These are phyloP conservation scores for Ophion ellenae DNA, from an alignment of 2,888 invertebrate species.

Conservation along the genomic window DNA sequence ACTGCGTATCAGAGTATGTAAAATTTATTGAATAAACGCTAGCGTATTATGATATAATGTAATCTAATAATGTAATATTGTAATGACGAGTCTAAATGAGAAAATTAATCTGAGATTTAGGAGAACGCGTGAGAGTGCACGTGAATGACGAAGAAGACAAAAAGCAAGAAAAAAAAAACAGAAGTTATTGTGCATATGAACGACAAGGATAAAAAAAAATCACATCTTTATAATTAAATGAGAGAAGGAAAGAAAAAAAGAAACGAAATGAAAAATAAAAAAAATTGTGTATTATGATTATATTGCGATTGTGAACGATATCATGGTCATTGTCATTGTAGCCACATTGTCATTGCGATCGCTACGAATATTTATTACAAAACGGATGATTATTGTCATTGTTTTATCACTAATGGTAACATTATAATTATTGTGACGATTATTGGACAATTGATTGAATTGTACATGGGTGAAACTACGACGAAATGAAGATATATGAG, in stretches of 20 bases:
- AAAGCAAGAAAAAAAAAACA: constrained; percentile 69
- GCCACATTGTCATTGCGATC: constrained; percentile 75
- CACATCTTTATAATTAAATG: constrained; percentile 78
- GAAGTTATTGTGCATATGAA: constrained; percentile 82
- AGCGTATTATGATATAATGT: constrained; percentile 84
- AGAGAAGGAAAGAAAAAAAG: constrained; percentile 34
- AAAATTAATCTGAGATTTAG: constrained; percentile 83
- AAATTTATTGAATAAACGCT: constrained; percentile 84
- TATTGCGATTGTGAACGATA: constrained; percentile 82
- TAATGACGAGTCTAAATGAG: constrained; percentile 84
- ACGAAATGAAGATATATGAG: constrained; percentile 78
- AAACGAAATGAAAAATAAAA: constrained; percentile 50
- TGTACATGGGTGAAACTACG: constrained; percentile 79
- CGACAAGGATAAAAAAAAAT: constrained; percentile 74
- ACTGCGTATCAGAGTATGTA: constrained; percentile 84
- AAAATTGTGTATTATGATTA: constrained; percentile 82
- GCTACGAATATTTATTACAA: constrained; percentile 72
- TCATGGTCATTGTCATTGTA: constrained; percentile 80
- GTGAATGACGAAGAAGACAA: constrained; percentile 71
- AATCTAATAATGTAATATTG: constrained; percentile 84
- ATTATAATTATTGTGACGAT: constrained; percentile 79
- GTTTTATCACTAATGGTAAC: constrained; percentile 71
- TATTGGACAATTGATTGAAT: constrained; percentile 78
- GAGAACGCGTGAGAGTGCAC: constrained; percentile 82
- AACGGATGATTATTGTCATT: constrained; percentile 70